phyloP scores from a whole-genome alignment of 2,113 vertebrate species.

The Cettia cetti region DNA sequence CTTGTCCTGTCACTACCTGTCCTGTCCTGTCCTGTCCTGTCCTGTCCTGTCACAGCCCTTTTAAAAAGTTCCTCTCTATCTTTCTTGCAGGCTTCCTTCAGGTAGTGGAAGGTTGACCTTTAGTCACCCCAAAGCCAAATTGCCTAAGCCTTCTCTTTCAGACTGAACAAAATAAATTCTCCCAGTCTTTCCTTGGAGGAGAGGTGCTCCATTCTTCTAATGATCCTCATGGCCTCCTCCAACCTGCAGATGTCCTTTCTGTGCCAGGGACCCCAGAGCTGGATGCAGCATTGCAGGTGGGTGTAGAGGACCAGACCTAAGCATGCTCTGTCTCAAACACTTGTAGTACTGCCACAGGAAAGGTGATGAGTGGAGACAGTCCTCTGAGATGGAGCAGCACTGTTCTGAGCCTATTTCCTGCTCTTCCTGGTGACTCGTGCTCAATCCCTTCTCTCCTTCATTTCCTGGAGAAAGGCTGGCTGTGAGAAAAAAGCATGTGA shows the following conservation, averaged over 20 bases:
- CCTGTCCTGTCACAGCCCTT: too few relatives aligned
- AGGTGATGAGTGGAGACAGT: rapidly evolving
- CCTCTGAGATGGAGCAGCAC: rapidly evolving
- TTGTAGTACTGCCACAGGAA: background rate
- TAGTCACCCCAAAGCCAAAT: background rate
- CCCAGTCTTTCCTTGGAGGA: background rate
- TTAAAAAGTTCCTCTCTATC: background rate
- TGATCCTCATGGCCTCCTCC: background rate
- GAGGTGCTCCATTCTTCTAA: background rate
- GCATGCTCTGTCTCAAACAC: background rate
- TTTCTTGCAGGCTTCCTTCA: background rate
- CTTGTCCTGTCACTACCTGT: background rate
- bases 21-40: too few relatives aligned
- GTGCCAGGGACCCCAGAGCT: background rate
- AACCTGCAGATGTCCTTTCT: background rate
- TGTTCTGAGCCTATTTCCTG: background rate
- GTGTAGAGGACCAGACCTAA: background rate
- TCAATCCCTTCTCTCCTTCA: background rate
- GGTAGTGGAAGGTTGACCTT: background rate
- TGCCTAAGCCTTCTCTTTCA: background rate
- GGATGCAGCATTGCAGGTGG: background rate
- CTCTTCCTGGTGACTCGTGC: rapidly evolving
- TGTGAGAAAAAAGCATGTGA: background rate
- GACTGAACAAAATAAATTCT: background rate
- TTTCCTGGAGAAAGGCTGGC: background rate